Evolutionary conservation across 2,888 invertebrate genomes (phyloP).

Genomic region (Tipula unca): DNA sequence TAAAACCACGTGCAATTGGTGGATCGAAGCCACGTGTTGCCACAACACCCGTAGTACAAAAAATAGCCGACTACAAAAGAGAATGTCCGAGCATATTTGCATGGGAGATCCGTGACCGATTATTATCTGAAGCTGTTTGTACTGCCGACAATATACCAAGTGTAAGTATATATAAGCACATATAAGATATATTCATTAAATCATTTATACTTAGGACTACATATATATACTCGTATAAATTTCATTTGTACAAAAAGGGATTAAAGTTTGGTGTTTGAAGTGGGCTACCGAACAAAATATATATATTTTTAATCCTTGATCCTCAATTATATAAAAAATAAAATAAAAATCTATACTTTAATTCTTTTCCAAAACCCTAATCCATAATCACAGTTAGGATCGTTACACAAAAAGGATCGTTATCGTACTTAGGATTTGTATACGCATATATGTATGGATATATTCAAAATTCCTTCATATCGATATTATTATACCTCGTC

Average conservation of each 20-base stretch:
- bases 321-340: background rate
- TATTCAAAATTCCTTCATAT: background rate
- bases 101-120: slow-evolving; percentile 94
- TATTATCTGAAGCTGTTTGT: slow-evolving; percentile 90
- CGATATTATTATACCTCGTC: background rate
- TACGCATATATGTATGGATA: too few relatives aligned
- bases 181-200: background rate
- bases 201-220: background rate
- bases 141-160: slow-evolving; percentile 97
- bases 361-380: background rate
- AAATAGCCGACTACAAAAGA: slow-evolving; percentile 93
- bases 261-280: background rate
- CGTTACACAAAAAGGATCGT: background rate
- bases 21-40: slow-evolving; percentile 95
- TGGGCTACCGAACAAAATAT: background rate
- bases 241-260: background rate
- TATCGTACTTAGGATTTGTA: background rate
- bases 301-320: background rate
- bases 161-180: slow-evolving; percentile 57
- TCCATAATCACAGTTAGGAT: background rate
- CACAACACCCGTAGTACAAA: slow-evolving; percentile 85
- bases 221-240: background rate
- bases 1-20: slow-evolving; percentile 93
- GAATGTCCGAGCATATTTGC: slow-evolving; percentile 98
- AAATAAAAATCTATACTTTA: background rate